Percentiles rank a stretch among this genome's conserved stretches.
Conservation (phyloP, 2,888 invertebrate species). For the Dysmachus trigonus region DNA sequence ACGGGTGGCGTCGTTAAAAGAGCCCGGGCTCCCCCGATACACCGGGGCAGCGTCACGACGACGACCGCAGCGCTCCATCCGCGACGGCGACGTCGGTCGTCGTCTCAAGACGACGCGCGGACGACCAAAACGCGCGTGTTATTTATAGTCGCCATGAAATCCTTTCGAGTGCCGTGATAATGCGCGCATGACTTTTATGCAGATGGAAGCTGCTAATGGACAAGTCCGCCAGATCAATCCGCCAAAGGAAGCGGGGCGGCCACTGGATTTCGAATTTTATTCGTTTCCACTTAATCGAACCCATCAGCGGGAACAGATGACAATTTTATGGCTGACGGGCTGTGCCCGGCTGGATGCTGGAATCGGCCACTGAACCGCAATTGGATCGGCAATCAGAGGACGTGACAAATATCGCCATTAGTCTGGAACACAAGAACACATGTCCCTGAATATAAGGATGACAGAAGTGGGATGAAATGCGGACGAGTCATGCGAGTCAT, state of each 20-base stretch:
- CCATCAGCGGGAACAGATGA: conserved; percentile 41
- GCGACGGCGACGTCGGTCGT: background rate
- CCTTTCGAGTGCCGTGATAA: conserved; percentile 37
- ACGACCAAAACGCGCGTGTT: background rate
- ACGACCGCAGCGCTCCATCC: conserved; percentile 19
- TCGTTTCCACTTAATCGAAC: conserved; percentile 47
- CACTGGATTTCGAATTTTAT: conserved; percentile 21
- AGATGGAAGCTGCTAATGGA: conserved; percentile 49
- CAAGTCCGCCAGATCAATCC: conserved; percentile 32
- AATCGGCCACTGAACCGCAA: conserved; percentile 1
- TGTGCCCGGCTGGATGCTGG: background rate
- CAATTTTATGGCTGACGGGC: conserved; percentile 43
- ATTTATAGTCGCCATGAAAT: conserved; percentile 46
- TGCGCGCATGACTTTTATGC: conserved; percentile 47
- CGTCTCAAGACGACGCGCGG: background rate
- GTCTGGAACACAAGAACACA: conserved; percentile 20
- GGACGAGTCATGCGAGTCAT: conserved; percentile 10
- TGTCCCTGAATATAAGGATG: background rate
- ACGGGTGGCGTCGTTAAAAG: conserved; percentile 49
- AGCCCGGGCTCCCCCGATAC: background rate
- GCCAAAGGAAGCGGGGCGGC: conserved; percentile 16
- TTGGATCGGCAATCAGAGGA: conserved; percentile 1
- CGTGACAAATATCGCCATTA: conserved; percentile 47
- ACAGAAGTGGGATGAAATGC: conserved; percentile 42
- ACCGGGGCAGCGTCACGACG: background rate